Conservation (phyloP, 2,113 vertebrate species). For the Galeopterus variegatus region DNA sequence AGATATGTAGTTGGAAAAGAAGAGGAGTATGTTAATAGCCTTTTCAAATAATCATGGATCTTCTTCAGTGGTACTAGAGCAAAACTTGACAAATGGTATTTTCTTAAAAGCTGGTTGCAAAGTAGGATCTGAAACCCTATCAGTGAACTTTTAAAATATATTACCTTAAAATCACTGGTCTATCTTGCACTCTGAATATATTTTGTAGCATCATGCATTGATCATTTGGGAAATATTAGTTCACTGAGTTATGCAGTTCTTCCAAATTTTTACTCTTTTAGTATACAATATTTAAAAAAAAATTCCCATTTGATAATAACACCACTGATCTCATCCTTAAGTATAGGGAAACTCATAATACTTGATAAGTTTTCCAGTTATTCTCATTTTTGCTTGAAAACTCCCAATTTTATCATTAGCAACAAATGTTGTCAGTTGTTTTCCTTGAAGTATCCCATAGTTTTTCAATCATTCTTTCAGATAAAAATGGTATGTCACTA, state of each 20-base stretch:
- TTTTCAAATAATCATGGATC: constrained; percentile 52
- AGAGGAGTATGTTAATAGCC: constrained; percentile 35
- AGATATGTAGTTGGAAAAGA: constrained; percentile 20
- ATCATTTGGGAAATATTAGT: constrained; percentile 23
- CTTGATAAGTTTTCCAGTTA: constrained; percentile 12
- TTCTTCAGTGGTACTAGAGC: constrained; percentile 16
- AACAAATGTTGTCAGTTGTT: not conserved
- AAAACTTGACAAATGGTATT: not conserved
- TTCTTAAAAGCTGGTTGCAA: constrained; percentile 5
- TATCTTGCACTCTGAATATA: not conserved
- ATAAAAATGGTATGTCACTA: not conserved
- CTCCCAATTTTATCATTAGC: constrained; percentile 3
- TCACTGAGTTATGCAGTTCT: not conserved
- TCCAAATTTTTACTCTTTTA: constrained; percentile 30
- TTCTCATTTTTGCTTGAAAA: constrained; percentile 16
- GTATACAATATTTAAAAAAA: not conserved
- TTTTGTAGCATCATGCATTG: not conserved
- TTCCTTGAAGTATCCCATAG: not conserved
- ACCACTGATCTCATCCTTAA: not conserved
- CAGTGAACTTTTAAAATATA: not conserved
- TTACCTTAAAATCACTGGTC: not conserved
- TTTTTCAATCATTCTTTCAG: not conserved
- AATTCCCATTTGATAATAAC: constrained; percentile 16
- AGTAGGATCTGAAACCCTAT: constrained; percentile 22
- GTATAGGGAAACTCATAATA: constrained; percentile 15